Conservation (phyloP, 2,888 invertebrate genomes). For the Agrotis puta region DNA sequence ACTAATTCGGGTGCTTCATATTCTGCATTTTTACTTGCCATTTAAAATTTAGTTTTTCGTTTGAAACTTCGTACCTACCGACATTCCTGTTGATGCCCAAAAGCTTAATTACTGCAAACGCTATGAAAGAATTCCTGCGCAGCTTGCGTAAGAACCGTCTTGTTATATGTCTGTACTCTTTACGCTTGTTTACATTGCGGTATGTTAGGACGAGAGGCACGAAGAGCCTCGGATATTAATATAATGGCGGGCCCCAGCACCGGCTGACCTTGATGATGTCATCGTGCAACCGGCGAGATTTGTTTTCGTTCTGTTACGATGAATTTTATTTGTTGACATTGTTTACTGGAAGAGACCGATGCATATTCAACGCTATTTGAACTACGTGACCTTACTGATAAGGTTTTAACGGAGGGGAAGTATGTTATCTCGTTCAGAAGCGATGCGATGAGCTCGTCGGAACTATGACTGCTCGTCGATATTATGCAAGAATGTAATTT, state of each 20-base stretch:
- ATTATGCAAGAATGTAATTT: conserved; percentile 48
- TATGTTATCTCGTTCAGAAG: conserved; percentile 28
- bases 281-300: conserved; percentile 76
- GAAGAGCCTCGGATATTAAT: conserved; percentile 63
- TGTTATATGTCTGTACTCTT: conserved; percentile 47
- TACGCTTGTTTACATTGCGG: conserved; percentile 30
- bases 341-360: conserved; percentile 51
- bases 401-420: conserved; percentile 25
- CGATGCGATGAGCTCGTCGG: conserved; percentile 15
- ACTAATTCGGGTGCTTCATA: conserved; percentile 30
- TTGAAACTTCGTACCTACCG: conserved; percentile 26
- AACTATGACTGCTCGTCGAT: conserved; percentile 12
- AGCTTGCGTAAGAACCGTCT: conserved; percentile 54
- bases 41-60: conserved; percentile 39
- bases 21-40: conserved; percentile 32
- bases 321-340: conserved; percentile 67
- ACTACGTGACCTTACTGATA: conserved; percentile 39
- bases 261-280: conserved; percentile 87
- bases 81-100: conserved; percentile 60
- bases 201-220: conserved; percentile 50
- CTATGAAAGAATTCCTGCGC: conserved; percentile 60
- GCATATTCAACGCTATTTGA: conserved; percentile 47
- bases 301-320: conserved; percentile 73
- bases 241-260: conserved; percentile 72
- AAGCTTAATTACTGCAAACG: conserved; percentile 65